Evolutionary conservation across 2,113 vertebrate genomes (phyloP).

Genomic region (Ptilorrhoa leucosticta): DNA sequence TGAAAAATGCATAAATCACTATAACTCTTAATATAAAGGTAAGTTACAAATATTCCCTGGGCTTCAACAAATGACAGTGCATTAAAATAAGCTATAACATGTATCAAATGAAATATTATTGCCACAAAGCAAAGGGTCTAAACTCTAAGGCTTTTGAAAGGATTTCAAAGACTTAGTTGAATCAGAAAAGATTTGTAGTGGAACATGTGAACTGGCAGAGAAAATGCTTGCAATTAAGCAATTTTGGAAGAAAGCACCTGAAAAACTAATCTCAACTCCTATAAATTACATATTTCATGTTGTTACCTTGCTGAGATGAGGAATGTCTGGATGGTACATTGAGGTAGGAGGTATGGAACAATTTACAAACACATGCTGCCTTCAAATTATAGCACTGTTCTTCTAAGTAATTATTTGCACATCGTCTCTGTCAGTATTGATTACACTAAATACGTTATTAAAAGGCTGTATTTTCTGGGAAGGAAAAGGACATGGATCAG

Average conservation of each 20-base stretch:
- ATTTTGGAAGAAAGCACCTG: neutral
- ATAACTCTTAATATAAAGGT: neutral
- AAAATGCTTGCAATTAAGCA: neutral
- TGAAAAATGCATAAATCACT: neutral
- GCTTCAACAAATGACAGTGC: neutral
- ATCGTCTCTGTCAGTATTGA: constrained; percentile 1
- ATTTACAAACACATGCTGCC: neutral
- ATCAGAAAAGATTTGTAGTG: neutral
- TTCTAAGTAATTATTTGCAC: neutral
- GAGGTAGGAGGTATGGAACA: neutral
- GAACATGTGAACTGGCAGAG: neutral
- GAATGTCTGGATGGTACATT: neutral
- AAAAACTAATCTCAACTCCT: neutral
- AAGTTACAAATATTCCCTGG: neutral
- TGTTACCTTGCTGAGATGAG: neutral
- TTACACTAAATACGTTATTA: neutral
- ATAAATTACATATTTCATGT: neutral
- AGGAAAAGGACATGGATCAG: neutral
- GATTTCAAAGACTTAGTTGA: neutral
- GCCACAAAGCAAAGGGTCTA: neutral
- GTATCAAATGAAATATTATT: neutral
- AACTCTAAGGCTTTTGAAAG: neutral
- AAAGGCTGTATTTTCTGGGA: neutral
- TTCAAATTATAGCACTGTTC: neutral
- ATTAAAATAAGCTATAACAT: neutral